phyloP scores from a whole-genome alignment of 2,888 invertebrate species.

The Octodonta nipae region DNA sequence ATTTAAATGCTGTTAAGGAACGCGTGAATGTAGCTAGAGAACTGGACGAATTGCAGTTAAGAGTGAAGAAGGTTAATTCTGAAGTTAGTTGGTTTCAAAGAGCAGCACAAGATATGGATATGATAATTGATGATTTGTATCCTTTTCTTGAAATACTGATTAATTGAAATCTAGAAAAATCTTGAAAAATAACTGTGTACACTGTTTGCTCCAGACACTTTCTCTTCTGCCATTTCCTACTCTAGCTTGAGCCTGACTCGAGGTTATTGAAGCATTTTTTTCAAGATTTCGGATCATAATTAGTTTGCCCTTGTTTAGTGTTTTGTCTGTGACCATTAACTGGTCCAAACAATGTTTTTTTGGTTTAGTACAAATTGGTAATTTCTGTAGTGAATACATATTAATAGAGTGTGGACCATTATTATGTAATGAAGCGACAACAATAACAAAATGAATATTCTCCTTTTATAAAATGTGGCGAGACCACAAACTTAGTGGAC shows the following conservation, averaged over 20 bases:
- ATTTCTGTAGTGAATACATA: too few relatives aligned
- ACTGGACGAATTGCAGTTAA: conserved; percentile 64
- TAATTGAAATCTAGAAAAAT: not conserved
- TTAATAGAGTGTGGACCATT: too few relatives aligned
- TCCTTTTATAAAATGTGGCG: too few relatives aligned
- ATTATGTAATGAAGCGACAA: too few relatives aligned
- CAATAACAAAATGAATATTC: too few relatives aligned
- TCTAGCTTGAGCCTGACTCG: too few relatives aligned
- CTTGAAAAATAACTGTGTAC: not conserved
- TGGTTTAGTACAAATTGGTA: too few relatives aligned
- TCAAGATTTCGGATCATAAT: not conserved
- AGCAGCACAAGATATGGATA: conserved; percentile 81
- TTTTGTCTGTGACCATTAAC: too few relatives aligned
- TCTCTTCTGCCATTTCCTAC: not conserved
- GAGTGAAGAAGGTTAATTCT: conserved; percentile 46
- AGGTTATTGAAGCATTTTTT: too few relatives aligned
- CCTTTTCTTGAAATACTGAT: conserved; percentile 11
- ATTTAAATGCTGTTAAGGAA: conserved; percentile 52
- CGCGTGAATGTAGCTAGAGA: conserved; percentile 65
- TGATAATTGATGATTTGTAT: conserved; percentile 65
- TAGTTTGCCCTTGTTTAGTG: too few relatives aligned
- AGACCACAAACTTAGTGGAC: too few relatives aligned
- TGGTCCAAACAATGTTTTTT: too few relatives aligned
- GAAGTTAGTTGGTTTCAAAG: conserved; percentile 76
- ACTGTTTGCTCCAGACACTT: not conserved